These are phyloP conservation scores for Andrena praecox DNA, from an alignment of 2,888 invertebrate species.

Conservation along the genomic window DNA sequence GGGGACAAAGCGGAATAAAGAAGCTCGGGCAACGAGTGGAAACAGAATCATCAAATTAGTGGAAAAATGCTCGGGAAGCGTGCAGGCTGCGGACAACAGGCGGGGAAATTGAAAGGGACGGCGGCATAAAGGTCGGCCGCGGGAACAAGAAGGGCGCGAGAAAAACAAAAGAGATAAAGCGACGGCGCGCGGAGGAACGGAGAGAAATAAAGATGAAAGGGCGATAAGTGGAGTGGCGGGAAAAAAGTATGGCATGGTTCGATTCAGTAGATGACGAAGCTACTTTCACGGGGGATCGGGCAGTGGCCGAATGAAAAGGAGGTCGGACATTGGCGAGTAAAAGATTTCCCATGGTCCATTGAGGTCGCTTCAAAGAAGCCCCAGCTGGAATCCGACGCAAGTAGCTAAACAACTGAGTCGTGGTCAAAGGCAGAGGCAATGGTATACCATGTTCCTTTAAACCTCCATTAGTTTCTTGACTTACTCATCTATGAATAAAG, in stretches of 20 bases:
- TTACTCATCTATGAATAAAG: not conserved
- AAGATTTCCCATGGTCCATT: slow-evolving; percentile 36
- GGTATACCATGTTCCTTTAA: not conserved
- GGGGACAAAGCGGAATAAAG: not conserved
- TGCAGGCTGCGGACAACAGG: not conserved
- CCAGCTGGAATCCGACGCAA: not conserved
- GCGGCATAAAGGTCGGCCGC: not conserved
- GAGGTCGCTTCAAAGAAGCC: slow-evolving; percentile 22
- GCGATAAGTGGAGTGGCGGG: slow-evolving; percentile 3
- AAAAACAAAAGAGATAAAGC: slow-evolving; percentile 18
- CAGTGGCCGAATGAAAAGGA: slow-evolving; percentile 44
- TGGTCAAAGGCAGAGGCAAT: not conserved
- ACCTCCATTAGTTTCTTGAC: not conserved
- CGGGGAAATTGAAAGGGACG: slow-evolving; percentile 19
- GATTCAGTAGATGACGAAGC: slow-evolving; percentile 49
- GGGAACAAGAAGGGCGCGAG: slow-evolving; percentile 2
- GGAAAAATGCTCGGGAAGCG: slow-evolving; percentile 5
- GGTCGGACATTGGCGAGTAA: slow-evolving; percentile 20
- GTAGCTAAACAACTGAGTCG: slow-evolving; percentile 23
- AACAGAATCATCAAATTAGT: slow-evolving; percentile 35
- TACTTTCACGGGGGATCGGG: slow-evolving; percentile 52
- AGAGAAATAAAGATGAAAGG: slow-evolving; percentile 40
- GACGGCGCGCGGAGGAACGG: not conserved
- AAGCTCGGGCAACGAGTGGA: not conserved
- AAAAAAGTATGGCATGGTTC: slow-evolving; percentile 28